A percentile compares a stretch with the other conserved stretches of the same genome.
Evolutionary conservation across 2,113 vertebrate genomes (phyloP).

Genomic region (Myotis yumanensis): DNA sequence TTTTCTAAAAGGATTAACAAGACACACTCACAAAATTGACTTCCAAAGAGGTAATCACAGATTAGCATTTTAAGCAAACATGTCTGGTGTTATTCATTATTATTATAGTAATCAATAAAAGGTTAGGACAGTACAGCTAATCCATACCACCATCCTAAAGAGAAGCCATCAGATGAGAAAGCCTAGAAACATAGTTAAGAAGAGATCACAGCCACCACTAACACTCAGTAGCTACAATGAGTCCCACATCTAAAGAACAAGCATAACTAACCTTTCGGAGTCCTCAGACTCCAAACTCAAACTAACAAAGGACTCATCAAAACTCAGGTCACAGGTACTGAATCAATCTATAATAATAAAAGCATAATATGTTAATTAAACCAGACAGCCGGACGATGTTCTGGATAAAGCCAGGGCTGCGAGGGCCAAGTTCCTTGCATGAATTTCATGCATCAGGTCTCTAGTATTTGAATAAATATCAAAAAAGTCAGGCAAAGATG

Average conservation of each 20-base stretch:
- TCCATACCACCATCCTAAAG: not conserved
- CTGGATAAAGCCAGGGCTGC: too few species aligned
- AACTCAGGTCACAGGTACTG: not conserved
- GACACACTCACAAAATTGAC: not conserved
- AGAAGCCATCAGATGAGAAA: not conserved
- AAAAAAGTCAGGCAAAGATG: not conserved
- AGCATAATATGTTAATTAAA: too few species aligned
- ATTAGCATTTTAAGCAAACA: slow-evolving; percentile 3
- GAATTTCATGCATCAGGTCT: too few species aligned
- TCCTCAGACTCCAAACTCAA: not conserved
- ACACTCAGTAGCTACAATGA: not conserved
- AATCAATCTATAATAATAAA: not conserved
- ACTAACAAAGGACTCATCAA: not conserved
- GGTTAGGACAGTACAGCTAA: not conserved
- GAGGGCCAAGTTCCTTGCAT: too few species aligned
- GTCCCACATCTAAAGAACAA: not conserved
- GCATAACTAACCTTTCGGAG: not conserved
- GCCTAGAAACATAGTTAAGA: not conserved
- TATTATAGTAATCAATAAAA: not conserved
- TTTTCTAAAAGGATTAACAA: not conserved
- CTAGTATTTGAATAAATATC: not conserved
- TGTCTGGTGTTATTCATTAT: not conserved
- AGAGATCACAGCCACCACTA: not conserved
- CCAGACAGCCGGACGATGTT: too few species aligned
- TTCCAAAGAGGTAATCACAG: not conserved